Conservation (phyloP, 2,797 vertebrate genomes). For the Vespertilio murinus region DNA sequence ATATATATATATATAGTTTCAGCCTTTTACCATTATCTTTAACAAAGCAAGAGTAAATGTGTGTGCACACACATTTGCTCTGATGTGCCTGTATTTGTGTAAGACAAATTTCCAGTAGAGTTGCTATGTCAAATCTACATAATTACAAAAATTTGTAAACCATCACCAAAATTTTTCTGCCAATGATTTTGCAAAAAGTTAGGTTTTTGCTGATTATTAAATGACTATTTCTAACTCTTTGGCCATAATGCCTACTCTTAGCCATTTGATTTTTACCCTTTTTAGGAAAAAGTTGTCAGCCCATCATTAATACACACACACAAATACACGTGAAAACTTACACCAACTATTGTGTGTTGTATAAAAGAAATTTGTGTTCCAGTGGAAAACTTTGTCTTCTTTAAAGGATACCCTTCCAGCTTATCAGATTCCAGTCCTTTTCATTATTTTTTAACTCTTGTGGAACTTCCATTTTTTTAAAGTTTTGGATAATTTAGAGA, state of each 20-base stretch:
- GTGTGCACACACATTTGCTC: background rate
- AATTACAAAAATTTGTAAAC: background rate
- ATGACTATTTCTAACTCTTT: background rate
- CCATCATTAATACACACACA: background rate
- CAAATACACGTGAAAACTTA: background rate
- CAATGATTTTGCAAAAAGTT: background rate
- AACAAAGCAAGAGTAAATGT: background rate
- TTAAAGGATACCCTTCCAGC: background rate
- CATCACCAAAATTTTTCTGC: background rate
- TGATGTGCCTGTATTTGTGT: background rate
- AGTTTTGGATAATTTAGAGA: background rate
- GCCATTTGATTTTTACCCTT: background rate
- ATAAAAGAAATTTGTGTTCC: background rate
- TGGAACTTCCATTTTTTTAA: background rate
- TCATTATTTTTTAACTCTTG: background rate
- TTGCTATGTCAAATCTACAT: background rate
- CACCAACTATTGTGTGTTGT: background rate
- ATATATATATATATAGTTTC: background rate
- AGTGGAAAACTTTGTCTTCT: background rate
- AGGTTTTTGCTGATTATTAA: background rate
- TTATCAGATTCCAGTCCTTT: background rate
- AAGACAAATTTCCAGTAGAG: background rate
- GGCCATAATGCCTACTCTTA: background rate
- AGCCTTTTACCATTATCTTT: background rate
- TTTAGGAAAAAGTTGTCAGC: background rate